phyloP scores from a whole-genome alignment of 2,888 invertebrate species.

The Agrenia bidenticulata region DNA sequence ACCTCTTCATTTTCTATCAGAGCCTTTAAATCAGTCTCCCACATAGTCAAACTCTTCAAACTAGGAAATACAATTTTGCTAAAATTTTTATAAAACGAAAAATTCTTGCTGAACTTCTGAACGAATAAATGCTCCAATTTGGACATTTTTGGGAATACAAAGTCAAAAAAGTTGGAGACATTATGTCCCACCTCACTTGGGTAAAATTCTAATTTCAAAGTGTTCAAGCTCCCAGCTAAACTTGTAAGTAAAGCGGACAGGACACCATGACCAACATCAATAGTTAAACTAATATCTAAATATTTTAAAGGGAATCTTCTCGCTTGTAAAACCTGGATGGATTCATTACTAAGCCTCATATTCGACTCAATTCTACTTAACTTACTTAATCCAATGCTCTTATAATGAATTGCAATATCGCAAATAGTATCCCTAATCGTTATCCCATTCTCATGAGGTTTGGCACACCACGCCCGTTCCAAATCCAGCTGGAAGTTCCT shows the following conservation, averaged over 20 bases:
- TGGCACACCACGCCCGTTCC: constrained; percentile 29
- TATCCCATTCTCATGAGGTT: constrained; percentile 26
- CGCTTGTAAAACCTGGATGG: constrained; percentile 26
- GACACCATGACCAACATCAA: constrained; percentile 25
- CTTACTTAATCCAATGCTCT: constrained; percentile 23
- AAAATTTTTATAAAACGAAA: constrained; percentile 17
- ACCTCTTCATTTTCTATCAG: constrained; percentile 15
- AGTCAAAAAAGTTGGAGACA: constrained; percentile 17
- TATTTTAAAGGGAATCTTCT: constrained; percentile 34
- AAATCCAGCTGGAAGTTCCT: constrained; percentile 36
- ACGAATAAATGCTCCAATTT: constrained; percentile 35
- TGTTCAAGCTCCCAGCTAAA: constrained; percentile 25
- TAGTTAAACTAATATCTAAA: constrained; percentile 33
- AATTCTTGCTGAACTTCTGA: constrained; percentile 23
- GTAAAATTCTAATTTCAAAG: constrained; percentile 37
- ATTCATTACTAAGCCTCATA: constrained; percentile 42
- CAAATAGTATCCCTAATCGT: constrained; percentile 42
- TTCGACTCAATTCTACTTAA: constrained; percentile 33
- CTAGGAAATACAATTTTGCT: constrained; percentile 6
- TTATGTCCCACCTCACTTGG: constrained; percentile 21
- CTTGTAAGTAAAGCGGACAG: constrained; percentile 25
- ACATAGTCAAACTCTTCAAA: constrained; percentile 19
- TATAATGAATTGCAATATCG: constrained; percentile 37
- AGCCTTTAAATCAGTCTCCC: constrained; percentile 16
- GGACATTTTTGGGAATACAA: constrained; percentile 33